Base-by-base conservation (phyloP, 2,888 invertebrate genomes). In the Bhutanitis thaidina region DNA sequence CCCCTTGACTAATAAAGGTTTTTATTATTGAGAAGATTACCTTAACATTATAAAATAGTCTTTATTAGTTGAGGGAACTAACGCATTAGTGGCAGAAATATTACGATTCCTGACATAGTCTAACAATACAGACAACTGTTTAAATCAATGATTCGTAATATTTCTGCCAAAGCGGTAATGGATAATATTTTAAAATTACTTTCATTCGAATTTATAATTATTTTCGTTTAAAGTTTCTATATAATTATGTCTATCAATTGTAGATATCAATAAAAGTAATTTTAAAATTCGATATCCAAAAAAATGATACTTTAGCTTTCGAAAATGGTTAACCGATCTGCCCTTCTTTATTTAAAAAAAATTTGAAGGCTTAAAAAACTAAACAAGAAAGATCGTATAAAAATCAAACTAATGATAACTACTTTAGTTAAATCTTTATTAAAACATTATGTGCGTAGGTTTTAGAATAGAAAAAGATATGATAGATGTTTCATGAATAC, bases 261-360 rank as follows among this genome's bases (percentile, higher is more conserved):
- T n/a, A n/a, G n/a, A n/a, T n/a, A n/a, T 35, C 9, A 35, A 13
- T 40, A 39, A 49, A 50, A 40, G 50, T 43, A 44, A 52, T 53
- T 58, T 47, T 55, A 47, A 50, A 46, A 56, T 49, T 49, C 4
- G 13, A 14, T 36, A 38, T 30, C 43, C 7, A 13, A 65, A 67
- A 27, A 61, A 63, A 68, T 67, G 70, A 63, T 72, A 65, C 64
- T 54, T 66, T 71, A 62, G 87, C 87, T 78, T 79, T 67, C 80
- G 69, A 80, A 56, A 76, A 85, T 57, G 87, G 86, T 69, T 48
- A 65, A 78, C 61, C 70, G 86, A 85, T 77, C 62, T 71, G 60
- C 54, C 52, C 52, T 80, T 78, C 69, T 69, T 77, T 83, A 80
- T 64, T 58, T 39, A 36, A 35, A 15, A 61, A 27, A 69, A 71